Conservation (phyloP, 2,888 invertebrate species). For the Mythimna vitellina region DNA sequence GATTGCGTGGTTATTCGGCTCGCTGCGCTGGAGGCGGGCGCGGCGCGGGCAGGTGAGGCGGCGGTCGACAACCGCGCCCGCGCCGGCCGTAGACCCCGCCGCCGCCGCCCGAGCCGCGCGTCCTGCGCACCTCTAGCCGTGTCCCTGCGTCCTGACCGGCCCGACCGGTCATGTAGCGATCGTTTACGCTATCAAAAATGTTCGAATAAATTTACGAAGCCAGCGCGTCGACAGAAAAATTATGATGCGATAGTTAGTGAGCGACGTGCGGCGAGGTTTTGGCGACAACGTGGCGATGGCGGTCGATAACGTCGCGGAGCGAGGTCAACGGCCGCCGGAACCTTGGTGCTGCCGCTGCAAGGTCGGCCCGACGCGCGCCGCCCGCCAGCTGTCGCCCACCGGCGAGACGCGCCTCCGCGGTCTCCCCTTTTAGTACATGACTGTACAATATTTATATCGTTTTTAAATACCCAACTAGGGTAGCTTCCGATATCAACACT, state of each 20-base stretch:
- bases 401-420: slow-evolving; percentile 30
- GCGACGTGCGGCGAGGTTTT: slow-evolving; percentile 36
- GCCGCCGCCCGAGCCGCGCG: slow-evolving; percentile 37
- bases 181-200: slow-evolving; percentile 32
- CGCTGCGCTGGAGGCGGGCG: slow-evolving; percentile 13
- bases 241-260: slow-evolving; percentile 31
- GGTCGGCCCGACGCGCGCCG: slow-evolving; percentile 64
- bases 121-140: not conserved
- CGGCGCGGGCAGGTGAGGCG: slow-evolving; percentile 56
- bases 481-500: not conserved
- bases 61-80: slow-evolving; percentile 64
- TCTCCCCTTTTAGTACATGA: slow-evolving; percentile 17
- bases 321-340: slow-evolving; percentile 75
- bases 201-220: slow-evolving; percentile 35
- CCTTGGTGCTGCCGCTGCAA: slow-evolving; percentile 80
- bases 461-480: not conserved
- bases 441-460: not conserved
- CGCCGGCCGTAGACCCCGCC: slow-evolving; percentile 64
- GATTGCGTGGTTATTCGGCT: slow-evolving; percentile 12
- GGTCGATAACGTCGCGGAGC: slow-evolving; percentile 71
- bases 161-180: slow-evolving; percentile 44
- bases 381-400: slow-evolving; percentile 68
- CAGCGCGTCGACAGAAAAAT: slow-evolving; percentile 10
- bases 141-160: slow-evolving; percentile 53
- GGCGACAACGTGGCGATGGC: slow-evolving; percentile 49